phyloP scores from a whole-genome alignment of 1,140 invertebrate genomes.

The Caenorhabditis elegans region DNA sequence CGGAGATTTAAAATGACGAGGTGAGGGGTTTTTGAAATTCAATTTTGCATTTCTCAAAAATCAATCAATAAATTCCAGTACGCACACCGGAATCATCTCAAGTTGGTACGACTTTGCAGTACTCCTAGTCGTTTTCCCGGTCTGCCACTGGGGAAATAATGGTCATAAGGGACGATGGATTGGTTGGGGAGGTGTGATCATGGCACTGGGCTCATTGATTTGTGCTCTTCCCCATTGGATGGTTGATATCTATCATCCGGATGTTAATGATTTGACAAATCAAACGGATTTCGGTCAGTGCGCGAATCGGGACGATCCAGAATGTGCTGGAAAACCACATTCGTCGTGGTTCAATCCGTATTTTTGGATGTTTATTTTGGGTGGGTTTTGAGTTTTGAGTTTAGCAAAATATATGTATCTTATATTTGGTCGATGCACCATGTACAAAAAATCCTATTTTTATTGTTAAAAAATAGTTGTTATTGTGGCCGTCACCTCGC shows the following conservation, averaged over 20 bases:
- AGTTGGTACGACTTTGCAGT: constrained; percentile 67
- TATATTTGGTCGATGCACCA: background rate
- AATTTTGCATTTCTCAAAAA: no score
- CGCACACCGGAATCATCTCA: constrained; percentile 66
- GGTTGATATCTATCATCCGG: constrained; percentile 50
- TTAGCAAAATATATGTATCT: background rate
- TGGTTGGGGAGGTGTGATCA: constrained; percentile 59
- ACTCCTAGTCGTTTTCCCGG: constrained; percentile 63
- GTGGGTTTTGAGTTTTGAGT: no score
- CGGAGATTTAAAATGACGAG: constrained; percentile 65
- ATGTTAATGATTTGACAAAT: constrained; percentile 40
- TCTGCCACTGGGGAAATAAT: constrained; percentile 66
- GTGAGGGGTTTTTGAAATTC: constrained; percentile 36
- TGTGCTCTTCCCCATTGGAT: constrained; percentile 65
- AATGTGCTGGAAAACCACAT: constrained; percentile 46
- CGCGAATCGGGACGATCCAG: constrained; percentile 38
- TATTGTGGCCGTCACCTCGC: no score
- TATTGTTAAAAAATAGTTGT: no score
- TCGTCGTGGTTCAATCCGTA: constrained; percentile 60
- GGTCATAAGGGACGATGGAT: constrained; percentile 66
- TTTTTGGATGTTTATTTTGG: constrained; percentile 59
- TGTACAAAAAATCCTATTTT: no score
- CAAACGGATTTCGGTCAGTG: constrained; percentile 61
- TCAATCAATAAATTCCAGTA: constrained; percentile 61
- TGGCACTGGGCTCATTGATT: constrained; percentile 63